Conservation (phyloP, 2,888 invertebrate genomes). For the Ornithoptera priamus region DNA sequence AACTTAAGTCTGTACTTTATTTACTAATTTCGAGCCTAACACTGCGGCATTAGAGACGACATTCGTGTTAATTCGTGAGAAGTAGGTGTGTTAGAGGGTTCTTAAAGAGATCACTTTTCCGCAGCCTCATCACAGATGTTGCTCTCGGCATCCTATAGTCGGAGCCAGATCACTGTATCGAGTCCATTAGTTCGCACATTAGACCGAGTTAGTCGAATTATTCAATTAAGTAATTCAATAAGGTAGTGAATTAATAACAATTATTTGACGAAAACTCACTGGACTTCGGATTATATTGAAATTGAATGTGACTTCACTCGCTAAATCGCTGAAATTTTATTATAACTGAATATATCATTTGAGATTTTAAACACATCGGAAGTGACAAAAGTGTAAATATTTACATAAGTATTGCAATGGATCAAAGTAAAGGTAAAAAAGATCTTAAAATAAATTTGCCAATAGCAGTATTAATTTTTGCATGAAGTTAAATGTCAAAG, state of each 20-base stretch:
- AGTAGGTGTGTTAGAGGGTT: conserved; percentile 56
- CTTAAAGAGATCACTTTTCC: conserved; percentile 57
- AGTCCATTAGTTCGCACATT: conserved; percentile 80
- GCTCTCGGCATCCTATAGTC: conserved; percentile 50
- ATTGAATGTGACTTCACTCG: conserved; percentile 58
- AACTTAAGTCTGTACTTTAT: conserved; percentile 6
- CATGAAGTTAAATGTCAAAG: not conserved
- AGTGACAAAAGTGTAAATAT: not conserved
- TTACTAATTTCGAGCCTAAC: conserved; percentile 40
- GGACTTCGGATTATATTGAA: conserved; percentile 51
- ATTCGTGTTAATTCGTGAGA: conserved; percentile 33
- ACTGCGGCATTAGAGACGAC: conserved; percentile 42
- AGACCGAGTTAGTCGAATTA: conserved; percentile 76
- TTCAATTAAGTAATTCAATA: conserved; percentile 80
- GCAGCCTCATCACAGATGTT: conserved; percentile 57
- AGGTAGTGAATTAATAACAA: conserved; percentile 75
- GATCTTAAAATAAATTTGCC: not conserved
- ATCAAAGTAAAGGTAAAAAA: not conserved
- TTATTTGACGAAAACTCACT: conserved; percentile 41
- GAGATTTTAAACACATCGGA: not conserved
- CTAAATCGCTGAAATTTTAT: conserved; percentile 34
- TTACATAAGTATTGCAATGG: not conserved
- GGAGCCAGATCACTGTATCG: conserved; percentile 71
- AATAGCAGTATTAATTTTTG: not conserved
- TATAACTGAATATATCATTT: conserved; percentile 2